These are phyloP conservation scores for Cephus rjabovi DNA, from an alignment of 2,888 invertebrate genomes.

Conservation along the genomic window DNA sequence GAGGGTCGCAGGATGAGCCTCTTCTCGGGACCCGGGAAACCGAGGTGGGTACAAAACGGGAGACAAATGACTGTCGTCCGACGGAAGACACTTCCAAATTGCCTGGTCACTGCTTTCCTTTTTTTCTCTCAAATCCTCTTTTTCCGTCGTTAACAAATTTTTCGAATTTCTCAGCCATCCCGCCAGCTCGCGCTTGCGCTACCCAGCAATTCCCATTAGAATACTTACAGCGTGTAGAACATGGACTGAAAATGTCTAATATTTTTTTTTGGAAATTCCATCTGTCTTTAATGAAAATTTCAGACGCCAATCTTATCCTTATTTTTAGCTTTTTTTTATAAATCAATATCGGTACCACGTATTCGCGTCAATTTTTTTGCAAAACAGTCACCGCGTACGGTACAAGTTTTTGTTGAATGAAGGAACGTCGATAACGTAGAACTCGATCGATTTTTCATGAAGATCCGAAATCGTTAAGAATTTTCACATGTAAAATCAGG, in stretches of 20 bases:
- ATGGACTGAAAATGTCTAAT: neutral
- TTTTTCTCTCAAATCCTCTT: neutral
- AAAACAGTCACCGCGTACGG: neutral
- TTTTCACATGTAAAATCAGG: neutral
- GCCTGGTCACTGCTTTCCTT: neutral
- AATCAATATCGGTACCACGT: no score
- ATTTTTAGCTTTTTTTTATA: no score
- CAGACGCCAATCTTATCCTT: no score
- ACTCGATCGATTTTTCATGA: neutral
- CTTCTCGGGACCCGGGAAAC: constrained; percentile 26
- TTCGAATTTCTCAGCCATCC: neutral
- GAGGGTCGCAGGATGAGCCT: constrained; percentile 21
- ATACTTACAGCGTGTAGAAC: neutral
- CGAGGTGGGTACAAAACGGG: constrained; percentile 38
- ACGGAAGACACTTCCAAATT: constrained; percentile 39
- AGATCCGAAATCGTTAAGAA: neutral
- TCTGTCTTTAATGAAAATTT: neutral
- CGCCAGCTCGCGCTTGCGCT: neutral
- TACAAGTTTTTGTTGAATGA: no score
- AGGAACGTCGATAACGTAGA: neutral
- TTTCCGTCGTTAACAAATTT: neutral
- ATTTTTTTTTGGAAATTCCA: neutral
- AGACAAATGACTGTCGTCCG: constrained; percentile 61
- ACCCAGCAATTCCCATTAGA: neutral
- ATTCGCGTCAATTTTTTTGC: neutral